Evolutionary conservation across 2,888 invertebrate species (phyloP).

Genomic region (Cheilosia pagana): DNA sequence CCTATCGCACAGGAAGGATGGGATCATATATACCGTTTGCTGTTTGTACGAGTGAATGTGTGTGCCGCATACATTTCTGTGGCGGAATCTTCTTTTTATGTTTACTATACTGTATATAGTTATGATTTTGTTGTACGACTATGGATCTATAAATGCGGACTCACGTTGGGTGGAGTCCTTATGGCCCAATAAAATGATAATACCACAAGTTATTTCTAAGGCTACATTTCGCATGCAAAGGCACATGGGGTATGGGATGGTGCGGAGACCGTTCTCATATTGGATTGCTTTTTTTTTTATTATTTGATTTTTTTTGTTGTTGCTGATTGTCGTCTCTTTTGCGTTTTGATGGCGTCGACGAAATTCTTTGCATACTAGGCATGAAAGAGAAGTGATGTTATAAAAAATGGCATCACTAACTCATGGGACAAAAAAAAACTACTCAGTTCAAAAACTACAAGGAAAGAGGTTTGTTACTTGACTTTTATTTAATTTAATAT

Average conservation of each 20-base stretch:
- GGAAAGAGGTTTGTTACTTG: no score
- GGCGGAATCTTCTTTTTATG: conserved; percentile 62
- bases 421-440: no score
- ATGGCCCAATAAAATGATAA: conserved; percentile 74
- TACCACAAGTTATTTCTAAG: conserved; percentile 69
- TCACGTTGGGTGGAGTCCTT: conserved; percentile 70
- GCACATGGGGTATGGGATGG: conserved; percentile 17
- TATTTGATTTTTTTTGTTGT: not conserved
- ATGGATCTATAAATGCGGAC: conserved; percentile 73
- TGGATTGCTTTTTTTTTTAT: conserved; percentile 63
- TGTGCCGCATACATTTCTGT: conserved; percentile 1
- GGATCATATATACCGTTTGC: conserved; percentile 51
- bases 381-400: no score
- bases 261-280: conserved; percentile 29
- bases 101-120: conserved; percentile 36
- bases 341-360: conserved; percentile 55
- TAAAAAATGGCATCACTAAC: no score
- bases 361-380: conserved; percentile 19
- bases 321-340: not conserved
- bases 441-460: no score
- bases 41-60: conserved; percentile 41
- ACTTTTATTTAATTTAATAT: no score
- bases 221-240: conserved; percentile 54
- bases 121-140: conserved; percentile 68
- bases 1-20: conserved; percentile 31